A percentile compares a stretch with the other conserved stretches of the same genome.
These are phyloP conservation scores for Archivesica marissinica DNA, from an alignment of 1,140 invertebrate genomes.

Conservation along the genomic window DNA sequence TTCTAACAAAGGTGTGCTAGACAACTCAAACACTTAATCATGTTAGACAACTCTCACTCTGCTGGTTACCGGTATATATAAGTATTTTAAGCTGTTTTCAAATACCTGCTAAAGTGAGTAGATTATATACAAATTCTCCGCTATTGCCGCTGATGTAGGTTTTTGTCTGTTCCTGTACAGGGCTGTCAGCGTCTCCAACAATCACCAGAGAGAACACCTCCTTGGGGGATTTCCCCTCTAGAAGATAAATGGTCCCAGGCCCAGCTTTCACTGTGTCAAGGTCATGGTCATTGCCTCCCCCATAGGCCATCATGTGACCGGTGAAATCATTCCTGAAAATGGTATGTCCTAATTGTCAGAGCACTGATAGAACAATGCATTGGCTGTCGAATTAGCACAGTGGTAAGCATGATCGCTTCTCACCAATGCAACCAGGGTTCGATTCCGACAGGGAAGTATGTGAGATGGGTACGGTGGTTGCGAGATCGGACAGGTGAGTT, in stretches of 20 bases:
- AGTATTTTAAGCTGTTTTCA: too few relatives aligned
- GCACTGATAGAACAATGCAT: too few relatives aligned
- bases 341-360: not conserved
- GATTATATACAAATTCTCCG: slow-evolving; percentile 69
- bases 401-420: too few relatives aligned
- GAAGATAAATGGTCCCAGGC: slow-evolving; percentile 75
- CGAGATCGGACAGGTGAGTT: too few relatives aligned
- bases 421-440: too few relatives aligned
- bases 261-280: slow-evolving; percentile 71
- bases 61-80: too few relatives aligned
- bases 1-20: too few relatives aligned
- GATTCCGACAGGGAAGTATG: too few relatives aligned
- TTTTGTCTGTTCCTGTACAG: slow-evolving; percentile 68
- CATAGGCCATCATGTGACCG: slow-evolving; percentile 74
- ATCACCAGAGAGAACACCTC: slow-evolving; percentile 60
- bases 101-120: slow-evolving; percentile 70
- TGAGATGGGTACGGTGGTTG: too few relatives aligned
- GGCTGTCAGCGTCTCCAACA: slow-evolving; percentile 64
- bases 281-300: slow-evolving; percentile 68
- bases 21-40: too few relatives aligned
- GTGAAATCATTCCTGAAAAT: slow-evolving; percentile 65
- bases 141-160: slow-evolving; percentile 65
- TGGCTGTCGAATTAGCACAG: too few relatives aligned
- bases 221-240: slow-evolving; percentile 62
- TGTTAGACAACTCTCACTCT: too few relatives aligned